phyloP scores from a whole-genome alignment of 2,888 invertebrate species.

The Drosophila differens region DNA sequence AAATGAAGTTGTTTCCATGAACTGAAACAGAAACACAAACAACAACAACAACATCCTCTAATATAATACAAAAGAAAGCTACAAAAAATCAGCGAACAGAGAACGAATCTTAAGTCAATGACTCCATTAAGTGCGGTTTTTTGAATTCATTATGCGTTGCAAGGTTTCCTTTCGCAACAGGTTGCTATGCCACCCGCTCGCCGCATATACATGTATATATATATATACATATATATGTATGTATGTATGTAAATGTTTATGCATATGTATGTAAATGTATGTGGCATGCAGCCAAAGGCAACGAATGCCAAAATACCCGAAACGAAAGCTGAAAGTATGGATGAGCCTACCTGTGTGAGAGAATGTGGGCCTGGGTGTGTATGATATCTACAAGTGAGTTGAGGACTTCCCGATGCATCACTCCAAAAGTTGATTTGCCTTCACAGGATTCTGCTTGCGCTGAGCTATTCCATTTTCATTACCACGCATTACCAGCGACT shows the following conservation, averaged over 20 bases:
- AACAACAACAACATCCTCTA: conserved; percentile 16
- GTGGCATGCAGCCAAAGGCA: conserved; percentile 35
- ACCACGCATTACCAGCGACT: conserved; percentile 49
- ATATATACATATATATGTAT: neutral
- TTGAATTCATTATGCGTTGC: conserved; percentile 66
- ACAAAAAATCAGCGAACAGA: conserved; percentile 18
- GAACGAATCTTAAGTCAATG: conserved; percentile 67
- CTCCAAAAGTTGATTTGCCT: neutral
- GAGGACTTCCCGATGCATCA: conserved; percentile 1
- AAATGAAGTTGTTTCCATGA: conserved; percentile 54
- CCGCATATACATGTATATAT: neutral
- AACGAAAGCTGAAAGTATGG: conserved; percentile 4
- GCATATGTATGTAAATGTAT: conserved; percentile 2
- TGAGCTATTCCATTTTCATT: conserved; percentile 40
- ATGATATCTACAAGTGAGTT: conserved; percentile 42
- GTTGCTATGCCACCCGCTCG: conserved; percentile 56
- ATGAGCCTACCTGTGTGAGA: conserved; percentile 11
- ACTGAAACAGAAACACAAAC: conserved; percentile 30
- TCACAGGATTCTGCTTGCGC: neutral
- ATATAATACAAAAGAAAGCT: conserved; percentile 25
- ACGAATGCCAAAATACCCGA: conserved; percentile 5
- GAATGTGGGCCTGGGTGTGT: conserved; percentile 60
- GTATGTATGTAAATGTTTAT: conserved; percentile 7
- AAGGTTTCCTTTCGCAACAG: conserved; percentile 62
- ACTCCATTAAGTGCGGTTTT: conserved; percentile 75